Conservation (phyloP, 2,113 vertebrate species). For the Felis catus region F.catus_Fca126_mat1.0 CM031425.1:40368001-40368500, state of each 20-base stretch:
- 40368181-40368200: not conserved
- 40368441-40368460: not conserved
- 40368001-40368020: not conserved
- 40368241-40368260: not conserved
- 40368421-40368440: not conserved
- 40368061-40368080: not conserved
- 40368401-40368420: not conserved
- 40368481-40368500: not conserved
- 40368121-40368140: constrained; percentile 65
- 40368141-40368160: not conserved
- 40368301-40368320: not conserved
- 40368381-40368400: not conserved
- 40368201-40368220: not conserved
- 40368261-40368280: not conserved
- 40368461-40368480: not conserved
- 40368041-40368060: not conserved
- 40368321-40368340: not conserved
- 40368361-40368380: no score
- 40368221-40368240: not conserved
- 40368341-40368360: not conserved
- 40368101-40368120: constrained; percentile 34
- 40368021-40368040: not conserved
- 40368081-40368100: constrained; percentile 1
- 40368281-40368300: not conserved
- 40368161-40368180: not conserved